A percentile compares a stretch with the other conserved stretches of the same genome.
phyloP scores from a whole-genome alignment of 2,888 invertebrate genomes.

The Epinotia nisella region DNA sequence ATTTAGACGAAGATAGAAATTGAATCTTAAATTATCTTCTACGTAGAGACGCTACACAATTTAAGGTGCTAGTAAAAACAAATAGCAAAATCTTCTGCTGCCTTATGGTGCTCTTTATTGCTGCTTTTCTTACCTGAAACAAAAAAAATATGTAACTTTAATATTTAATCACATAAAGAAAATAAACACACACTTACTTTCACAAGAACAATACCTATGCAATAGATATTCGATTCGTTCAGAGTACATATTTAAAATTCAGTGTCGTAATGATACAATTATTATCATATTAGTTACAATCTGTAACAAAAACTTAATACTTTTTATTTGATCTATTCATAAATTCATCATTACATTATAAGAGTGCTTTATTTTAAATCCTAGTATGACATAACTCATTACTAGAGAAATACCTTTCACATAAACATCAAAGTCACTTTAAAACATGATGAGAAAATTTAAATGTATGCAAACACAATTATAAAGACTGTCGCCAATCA shows the following conservation, averaged over 20 bases:
- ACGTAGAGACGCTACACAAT: too few species aligned
- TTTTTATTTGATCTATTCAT: not conserved
- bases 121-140: slow-evolving; percentile 42
- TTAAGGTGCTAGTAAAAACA: too few species aligned
- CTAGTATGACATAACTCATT: not conserved
- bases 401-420: not conserved
- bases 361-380: not conserved
- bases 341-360: not conserved
- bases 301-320: too few species aligned
- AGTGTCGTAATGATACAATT: too few species aligned
- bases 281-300: too few species aligned
- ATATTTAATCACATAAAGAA: not conserved
- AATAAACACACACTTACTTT: not conserved
- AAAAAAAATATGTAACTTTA: slow-evolving; percentile 11
- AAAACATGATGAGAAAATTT: slow-evolving; percentile 14
- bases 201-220: too few species aligned
- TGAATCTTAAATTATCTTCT: too few species aligned
- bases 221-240: too few species aligned
- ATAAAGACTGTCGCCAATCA: slow-evolving; percentile 40
- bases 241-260: too few species aligned
- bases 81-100: too few species aligned
- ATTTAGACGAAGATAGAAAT: too few species aligned
- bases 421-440: slow-evolving; percentile 5
- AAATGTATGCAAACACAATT: slow-evolving; percentile 39
- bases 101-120: too few species aligned